phyloP scores from a whole-genome alignment of 2,888 invertebrate genomes.

The Tenthredo scrophulariae region DNA sequence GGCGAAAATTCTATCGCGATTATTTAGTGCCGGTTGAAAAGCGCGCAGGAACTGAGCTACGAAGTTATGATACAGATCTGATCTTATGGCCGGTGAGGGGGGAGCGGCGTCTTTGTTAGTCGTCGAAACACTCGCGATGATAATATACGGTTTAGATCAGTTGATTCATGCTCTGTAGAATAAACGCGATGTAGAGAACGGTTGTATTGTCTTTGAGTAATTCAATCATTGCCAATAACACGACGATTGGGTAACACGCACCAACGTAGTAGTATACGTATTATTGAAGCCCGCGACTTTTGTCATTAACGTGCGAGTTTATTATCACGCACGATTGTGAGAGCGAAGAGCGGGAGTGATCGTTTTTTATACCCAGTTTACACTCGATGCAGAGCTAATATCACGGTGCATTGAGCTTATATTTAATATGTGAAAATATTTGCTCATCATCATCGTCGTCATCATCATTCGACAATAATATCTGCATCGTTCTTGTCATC shows the following conservation, averaged over 20 bases:
- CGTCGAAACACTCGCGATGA: not conserved
- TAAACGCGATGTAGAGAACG: not conserved
- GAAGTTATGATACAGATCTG: not conserved
- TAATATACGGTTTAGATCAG: not conserved
- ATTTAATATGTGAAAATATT: not conserved
- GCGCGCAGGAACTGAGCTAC: not conserved
- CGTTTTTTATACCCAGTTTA: not conserved
- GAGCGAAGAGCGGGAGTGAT: not conserved
- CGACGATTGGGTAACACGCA: constrained; percentile 10
- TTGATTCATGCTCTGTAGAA: not conserved
- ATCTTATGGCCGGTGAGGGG: too few relatives aligned
- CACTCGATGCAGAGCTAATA: not conserved
- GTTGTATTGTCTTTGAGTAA: constrained; percentile 3
- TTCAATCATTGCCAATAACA: constrained; percentile 44
- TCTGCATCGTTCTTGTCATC: not conserved
- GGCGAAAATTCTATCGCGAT: not conserved
- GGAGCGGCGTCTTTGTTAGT: not conserved
- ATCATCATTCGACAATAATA: not conserved
- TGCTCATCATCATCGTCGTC: not conserved
- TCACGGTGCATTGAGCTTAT: not conserved
- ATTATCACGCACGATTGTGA: not conserved
- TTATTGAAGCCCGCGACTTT: not conserved
- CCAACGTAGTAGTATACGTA: not conserved
- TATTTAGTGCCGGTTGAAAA: not conserved
- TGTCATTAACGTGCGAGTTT: not conserved